phyloP scores from a whole-genome alignment of 1,140 invertebrate genomes.

The Drosophila setifemur region DNA sequence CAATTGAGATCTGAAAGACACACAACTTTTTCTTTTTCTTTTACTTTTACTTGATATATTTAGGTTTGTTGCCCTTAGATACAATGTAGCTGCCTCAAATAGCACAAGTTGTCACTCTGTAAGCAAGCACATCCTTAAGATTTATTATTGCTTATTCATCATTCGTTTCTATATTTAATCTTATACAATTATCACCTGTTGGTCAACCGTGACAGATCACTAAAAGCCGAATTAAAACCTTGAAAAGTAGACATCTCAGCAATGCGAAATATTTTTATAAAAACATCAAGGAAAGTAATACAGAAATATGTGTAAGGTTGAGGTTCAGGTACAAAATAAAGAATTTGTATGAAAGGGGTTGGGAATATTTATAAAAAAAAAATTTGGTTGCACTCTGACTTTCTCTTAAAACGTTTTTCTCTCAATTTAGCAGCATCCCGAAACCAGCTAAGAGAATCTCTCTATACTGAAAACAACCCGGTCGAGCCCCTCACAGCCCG shows the following conservation, averaged over 20 bases:
- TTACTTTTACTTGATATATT: not conserved
- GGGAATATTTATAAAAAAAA: not conserved
- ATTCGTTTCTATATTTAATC: constrained; percentile 10
- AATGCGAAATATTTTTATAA: not conserved
- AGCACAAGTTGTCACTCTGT: not conserved
- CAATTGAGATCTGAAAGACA: constrained; percentile 21
- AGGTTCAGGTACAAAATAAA: constrained; percentile 10
- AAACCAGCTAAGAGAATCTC: not conserved
- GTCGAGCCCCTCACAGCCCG: constrained; percentile 43
- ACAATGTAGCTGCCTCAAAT: not conserved
- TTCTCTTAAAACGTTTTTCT: not conserved
- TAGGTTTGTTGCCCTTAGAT: not conserved
- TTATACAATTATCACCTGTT: constrained; percentile 13
- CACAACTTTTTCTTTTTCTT: constrained; percentile 4
- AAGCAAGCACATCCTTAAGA: not conserved
- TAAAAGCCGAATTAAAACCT: constrained; percentile 15
- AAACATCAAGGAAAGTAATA: constrained; percentile 6
- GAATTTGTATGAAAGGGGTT: constrained; percentile 12
- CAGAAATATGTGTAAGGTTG: not conserved
- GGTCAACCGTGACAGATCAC: constrained; percentile 28
- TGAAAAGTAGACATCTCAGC: constrained; percentile 10
- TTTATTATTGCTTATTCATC: constrained; percentile 8
- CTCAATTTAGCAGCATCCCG: constrained; percentile 28
- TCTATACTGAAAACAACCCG: constrained; percentile 15
- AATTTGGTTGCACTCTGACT: not conserved